Evolutionary conservation across 1,140 invertebrate species (phyloP).

Genomic region (Drosophila sucinea): DNA sequence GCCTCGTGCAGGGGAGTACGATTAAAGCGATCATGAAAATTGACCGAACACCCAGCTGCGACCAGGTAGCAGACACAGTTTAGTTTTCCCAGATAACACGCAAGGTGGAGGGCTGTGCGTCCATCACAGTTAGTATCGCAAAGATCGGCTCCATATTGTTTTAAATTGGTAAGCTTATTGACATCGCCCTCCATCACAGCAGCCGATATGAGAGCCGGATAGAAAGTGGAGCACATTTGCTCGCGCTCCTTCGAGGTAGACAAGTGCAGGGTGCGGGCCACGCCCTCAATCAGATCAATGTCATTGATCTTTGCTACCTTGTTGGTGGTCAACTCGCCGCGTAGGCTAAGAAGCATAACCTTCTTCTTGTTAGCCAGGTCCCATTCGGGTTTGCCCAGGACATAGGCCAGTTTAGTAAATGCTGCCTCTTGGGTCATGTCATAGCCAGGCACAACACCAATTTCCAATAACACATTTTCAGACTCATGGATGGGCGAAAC

Average conservation of each 20-base stretch:
- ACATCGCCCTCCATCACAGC: conserved; percentile 88
- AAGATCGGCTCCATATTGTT: conserved; percentile 88
- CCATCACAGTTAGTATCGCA: conserved; percentile 90
- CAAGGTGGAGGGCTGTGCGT: conserved; percentile 92
- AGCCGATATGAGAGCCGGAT: conserved; percentile 90
- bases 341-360: conserved; percentile 90
- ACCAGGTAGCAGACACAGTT: conserved; percentile 84
- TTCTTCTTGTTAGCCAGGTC: conserved; percentile 88
- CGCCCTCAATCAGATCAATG: conserved; percentile 86
- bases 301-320: conserved; percentile 70
- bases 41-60: conserved; percentile 91
- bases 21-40: conserved; percentile 85
- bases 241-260: conserved; percentile 87
- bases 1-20: conserved; percentile 87
- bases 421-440: conserved; percentile 99
- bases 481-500: conserved; percentile 91
- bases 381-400: conserved; percentile 93
- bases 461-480: conserved; percentile 85
- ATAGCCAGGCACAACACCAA: conserved; percentile 92
- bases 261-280: conserved; percentile 87
- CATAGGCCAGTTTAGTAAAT: conserved; percentile 94
- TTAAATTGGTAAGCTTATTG: conserved; percentile 78
- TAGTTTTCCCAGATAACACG: conserved; percentile 88
- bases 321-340: conserved; percentile 84
- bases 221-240: conserved; percentile 89